These are phyloP conservation scores for Yoshiicerus persimilis DNA, from an alignment of 1,140 invertebrate genomes.

Conservation along the genomic window DNA sequence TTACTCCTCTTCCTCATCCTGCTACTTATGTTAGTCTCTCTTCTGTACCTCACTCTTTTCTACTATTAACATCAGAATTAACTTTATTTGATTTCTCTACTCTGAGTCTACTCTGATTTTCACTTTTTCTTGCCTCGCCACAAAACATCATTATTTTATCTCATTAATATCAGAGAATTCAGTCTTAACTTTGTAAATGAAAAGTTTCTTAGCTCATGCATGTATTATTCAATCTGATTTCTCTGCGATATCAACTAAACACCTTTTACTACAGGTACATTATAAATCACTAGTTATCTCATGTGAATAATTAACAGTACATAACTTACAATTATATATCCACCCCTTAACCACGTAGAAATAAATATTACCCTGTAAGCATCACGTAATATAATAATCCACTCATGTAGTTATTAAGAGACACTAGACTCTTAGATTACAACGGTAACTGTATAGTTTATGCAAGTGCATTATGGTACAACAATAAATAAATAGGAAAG, in stretches of 20 bases:
- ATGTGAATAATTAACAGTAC: neutral
- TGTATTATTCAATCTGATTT: neutral
- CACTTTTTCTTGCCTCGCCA: neutral
- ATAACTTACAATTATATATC: neutral
- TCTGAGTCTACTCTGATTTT: neutral
- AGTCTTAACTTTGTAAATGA: neutral
- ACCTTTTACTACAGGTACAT: neutral
- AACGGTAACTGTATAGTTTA: neutral
- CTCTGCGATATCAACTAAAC: neutral
- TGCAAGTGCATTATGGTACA: neutral
- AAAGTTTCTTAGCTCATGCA: neutral
- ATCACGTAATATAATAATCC: neutral
- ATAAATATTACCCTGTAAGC: neutral
- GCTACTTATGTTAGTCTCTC: too few relatives aligned
- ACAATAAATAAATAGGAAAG: neutral
- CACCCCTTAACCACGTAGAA: neutral
- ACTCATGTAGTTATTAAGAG: neutral
- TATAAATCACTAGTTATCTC: neutral
- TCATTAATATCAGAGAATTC: neutral
- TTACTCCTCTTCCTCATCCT: neutral
- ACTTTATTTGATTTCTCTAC: neutral
- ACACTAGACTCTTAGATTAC: neutral
- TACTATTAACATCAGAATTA: neutral
- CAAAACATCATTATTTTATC: neutral
- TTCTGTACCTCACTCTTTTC: neutral